phyloP scores from a whole-genome alignment of 2,888 invertebrate species.

The Rosalia funebris region DNA sequence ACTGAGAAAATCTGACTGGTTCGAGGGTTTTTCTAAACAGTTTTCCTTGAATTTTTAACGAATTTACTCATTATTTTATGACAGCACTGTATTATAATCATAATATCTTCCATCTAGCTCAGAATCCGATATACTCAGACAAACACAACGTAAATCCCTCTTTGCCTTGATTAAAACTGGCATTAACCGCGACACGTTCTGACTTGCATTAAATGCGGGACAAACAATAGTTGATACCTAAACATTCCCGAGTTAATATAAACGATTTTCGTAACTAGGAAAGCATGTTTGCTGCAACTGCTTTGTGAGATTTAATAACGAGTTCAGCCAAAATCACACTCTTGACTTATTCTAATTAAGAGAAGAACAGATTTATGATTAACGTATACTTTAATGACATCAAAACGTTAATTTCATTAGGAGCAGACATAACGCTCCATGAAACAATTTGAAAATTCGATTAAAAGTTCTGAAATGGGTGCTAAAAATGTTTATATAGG shows the following conservation, averaged over 20 bases:
- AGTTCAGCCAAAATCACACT: conserved; percentile 16
- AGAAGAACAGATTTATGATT: conserved; percentile 22
- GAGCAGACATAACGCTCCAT: neutral
- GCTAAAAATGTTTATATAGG: too few relatives aligned
- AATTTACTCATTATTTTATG: too few relatives aligned
- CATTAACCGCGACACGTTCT: neutral
- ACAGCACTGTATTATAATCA: too few relatives aligned
- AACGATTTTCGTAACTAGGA: conserved; percentile 17
- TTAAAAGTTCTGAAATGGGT: too few relatives aligned
- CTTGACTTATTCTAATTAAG: conserved; percentile 27
- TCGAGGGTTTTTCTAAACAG: too few relatives aligned
- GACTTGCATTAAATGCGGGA: too few relatives aligned
- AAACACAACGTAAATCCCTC: neutral
- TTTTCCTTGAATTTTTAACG: too few relatives aligned
- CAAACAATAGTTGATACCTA: conserved; percentile 2
- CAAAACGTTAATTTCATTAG: conserved; percentile 1
- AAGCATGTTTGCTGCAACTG: conserved; percentile 12
- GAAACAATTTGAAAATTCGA: too few relatives aligned
- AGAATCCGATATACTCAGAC: too few relatives aligned
- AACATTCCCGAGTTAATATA: conserved; percentile 33
- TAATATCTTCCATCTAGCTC: too few relatives aligned
- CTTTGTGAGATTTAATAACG: conserved; percentile 25
- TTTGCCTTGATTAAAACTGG: neutral
- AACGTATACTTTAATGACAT: conserved; percentile 20
- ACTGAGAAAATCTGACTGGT: too few relatives aligned